A percentile compares a stretch with the other conserved stretches of the same genome.
These are phyloP conservation scores for Bombus pyrosoma DNA, from an alignment of 1,140 invertebrate genomes.

Conservation along the genomic window DNA sequence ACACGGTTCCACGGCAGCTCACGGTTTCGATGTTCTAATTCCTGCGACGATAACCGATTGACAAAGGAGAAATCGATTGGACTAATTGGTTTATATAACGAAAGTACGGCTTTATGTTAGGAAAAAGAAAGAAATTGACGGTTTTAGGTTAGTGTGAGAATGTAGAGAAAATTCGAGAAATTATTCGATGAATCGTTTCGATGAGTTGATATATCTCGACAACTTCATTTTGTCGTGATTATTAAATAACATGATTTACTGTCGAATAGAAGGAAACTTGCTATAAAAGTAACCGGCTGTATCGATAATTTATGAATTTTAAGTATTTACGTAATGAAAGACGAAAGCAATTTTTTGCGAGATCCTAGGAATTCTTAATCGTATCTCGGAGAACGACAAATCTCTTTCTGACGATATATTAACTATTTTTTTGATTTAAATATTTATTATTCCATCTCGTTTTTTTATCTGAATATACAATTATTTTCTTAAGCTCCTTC, in stretches of 20 bases:
- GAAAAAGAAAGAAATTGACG: neutral
- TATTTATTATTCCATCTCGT: neutral
- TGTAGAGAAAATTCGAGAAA: neutral
- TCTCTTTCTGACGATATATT: neutral
- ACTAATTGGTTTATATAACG: neutral
- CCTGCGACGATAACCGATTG: neutral
- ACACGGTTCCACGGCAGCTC: neutral
- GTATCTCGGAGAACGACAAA: neutral
- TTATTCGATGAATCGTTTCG: neutral
- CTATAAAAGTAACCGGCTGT: neutral
- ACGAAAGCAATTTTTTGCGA: neutral
- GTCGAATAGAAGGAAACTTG: neutral
- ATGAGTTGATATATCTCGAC: neutral
- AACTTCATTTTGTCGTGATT: neutral
- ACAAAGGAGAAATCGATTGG: neutral
- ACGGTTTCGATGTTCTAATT: constrained; percentile 15
- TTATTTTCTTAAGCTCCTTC: no score
- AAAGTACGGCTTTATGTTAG: no score
- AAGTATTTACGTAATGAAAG: neutral
- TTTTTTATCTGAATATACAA: no score
- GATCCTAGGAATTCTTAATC: neutral
- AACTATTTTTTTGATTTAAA: neutral
- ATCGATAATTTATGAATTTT: neutral
- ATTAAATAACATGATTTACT: neutral
- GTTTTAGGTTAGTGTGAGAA: neutral